Percentiles rank a stretch among this genome's conserved stretches.
Conservation (phyloP, 2,113 vertebrate genomes). For the Pelodiscus sinensis region DNA sequence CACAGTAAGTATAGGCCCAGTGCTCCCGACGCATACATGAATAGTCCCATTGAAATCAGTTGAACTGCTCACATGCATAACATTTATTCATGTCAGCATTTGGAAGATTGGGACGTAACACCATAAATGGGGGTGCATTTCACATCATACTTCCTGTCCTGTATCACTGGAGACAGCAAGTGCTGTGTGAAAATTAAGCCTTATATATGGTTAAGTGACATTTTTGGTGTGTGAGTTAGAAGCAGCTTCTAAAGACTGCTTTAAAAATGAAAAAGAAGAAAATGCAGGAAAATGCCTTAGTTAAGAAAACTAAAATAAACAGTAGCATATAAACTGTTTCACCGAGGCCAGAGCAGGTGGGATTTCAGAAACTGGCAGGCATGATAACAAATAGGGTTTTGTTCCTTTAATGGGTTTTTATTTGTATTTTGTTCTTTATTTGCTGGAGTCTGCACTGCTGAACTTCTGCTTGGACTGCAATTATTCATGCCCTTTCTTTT, state of each 20-base stretch:
- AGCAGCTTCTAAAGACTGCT: conserved; percentile 1
- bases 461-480: neutral
- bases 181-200: conserved; percentile 11
- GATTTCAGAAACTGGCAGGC: conserved; percentile 18
- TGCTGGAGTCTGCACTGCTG: neutral
- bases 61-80: conserved; percentile 21
- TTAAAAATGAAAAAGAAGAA: neutral
- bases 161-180: conserved; percentile 19
- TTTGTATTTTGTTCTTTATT: neutral
- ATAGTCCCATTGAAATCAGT: neutral
- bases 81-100: neutral
- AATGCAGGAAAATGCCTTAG: neutral
- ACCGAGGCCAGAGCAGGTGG: neutral
- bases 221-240: conserved; percentile 36
- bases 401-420: neutral
- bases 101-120: conserved; percentile 16
- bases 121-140: neutral
- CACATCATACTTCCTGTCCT: neutral
- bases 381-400: neutral
- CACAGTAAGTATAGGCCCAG: conserved; percentile 2
- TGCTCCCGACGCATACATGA: neutral
- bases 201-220: neutral
- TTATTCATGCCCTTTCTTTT: conserved; percentile 30
- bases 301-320: conserved; percentile 46
- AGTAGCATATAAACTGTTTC: neutral